phyloP scores from a whole-genome alignment of 2,797 vertebrate genomes.

The Sarcoramphus papa region DNA sequence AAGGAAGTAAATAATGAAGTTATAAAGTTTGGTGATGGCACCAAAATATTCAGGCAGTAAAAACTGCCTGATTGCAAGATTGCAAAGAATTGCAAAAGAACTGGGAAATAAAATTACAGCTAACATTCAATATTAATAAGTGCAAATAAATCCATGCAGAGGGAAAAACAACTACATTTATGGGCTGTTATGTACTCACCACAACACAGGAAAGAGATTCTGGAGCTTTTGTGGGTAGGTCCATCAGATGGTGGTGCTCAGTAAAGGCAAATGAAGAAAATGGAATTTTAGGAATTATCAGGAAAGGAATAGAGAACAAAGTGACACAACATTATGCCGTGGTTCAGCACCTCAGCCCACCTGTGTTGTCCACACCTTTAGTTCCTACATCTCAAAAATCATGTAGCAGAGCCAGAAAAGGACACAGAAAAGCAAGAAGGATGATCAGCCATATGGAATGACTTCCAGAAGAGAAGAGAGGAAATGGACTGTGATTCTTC shows the following conservation, averaged over 20 bases:
- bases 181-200: neutral
- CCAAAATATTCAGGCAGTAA: neutral
- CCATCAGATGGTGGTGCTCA: neutral
- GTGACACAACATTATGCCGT: neutral
- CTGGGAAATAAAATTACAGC: neutral
- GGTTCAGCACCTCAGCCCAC: neutral
- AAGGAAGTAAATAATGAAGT: neutral
- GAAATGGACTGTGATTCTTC: neutral
- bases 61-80: neutral
- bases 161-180: neutral
- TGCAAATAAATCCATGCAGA: neutral
- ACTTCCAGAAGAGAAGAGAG: neutral
- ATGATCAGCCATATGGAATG: neutral
- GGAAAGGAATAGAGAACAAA: neutral
- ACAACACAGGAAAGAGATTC: neutral
- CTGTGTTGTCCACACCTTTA: neutral
- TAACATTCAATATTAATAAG: neutral
- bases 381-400: neutral
- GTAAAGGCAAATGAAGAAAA: neutral
- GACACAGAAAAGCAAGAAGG: neutral
- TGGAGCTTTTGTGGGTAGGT: neutral
- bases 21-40: neutral
- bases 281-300: neutral
- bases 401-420: neutral
- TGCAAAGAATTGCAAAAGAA: neutral